These are phyloP conservation scores for Pammene aurita DNA, from an alignment of 2,888 invertebrate species.

Conservation along the genomic window DNA sequence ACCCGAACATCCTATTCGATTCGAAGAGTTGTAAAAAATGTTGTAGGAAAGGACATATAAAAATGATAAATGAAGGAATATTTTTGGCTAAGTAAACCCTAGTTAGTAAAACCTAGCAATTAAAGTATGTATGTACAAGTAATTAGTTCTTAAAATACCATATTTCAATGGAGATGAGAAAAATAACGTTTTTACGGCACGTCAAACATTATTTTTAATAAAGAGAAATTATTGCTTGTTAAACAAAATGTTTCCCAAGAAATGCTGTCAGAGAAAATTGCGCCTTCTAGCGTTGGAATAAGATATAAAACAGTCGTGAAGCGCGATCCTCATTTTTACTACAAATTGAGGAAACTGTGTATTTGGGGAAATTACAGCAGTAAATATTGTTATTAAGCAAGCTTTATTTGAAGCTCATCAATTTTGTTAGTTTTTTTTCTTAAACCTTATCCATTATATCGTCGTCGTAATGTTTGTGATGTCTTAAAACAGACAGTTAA, in stretches of 20 bases:
- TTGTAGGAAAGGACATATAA: no score
- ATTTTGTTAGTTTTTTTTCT: not conserved
- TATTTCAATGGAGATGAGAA: constrained; percentile 9
- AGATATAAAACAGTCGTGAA: constrained; percentile 12
- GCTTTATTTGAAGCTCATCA: constrained; percentile 6
- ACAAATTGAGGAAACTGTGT: constrained; percentile 32
- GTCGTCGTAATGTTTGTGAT: no score
- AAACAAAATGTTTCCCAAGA: constrained; percentile 18
- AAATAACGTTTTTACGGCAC: constrained; percentile 15
- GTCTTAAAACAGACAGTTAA: no score
- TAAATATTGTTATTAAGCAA: constrained; percentile 32
- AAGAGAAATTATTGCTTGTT: constrained; percentile 26
- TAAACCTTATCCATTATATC: not conserved
- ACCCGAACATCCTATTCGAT: no score
- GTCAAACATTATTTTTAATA: constrained; percentile 27
- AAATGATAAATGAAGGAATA: no score
- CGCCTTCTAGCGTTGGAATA: constrained; percentile 12
- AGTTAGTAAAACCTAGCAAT: no score
- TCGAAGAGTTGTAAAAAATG: no score
- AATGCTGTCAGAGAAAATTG: constrained; percentile 2
- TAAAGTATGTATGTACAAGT: no score
- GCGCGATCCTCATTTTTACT: constrained; percentile 26
- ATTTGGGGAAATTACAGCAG: constrained; percentile 33
- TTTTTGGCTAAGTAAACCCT: no score
- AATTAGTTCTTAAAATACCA: not conserved